Conservation (phyloP, 2,888 invertebrate genomes). For the Melipona beecheii region DNA sequence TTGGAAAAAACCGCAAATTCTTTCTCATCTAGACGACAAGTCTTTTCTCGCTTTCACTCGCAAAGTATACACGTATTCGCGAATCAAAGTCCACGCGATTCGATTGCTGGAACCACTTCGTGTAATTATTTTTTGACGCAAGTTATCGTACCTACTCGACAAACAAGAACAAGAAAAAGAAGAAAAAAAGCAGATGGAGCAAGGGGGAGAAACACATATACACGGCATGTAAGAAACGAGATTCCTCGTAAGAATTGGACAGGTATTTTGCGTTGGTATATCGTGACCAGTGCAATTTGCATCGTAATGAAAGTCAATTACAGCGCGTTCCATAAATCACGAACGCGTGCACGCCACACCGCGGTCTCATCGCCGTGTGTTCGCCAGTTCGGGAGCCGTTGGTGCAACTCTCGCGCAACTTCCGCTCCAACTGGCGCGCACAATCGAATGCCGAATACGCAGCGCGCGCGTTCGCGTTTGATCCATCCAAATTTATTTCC, state of each 20-base stretch:
- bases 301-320: conserved; percentile 71
- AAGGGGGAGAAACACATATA: too few relatives aligned
- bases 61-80: background rate
- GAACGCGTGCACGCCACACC: conserved; percentile 63
- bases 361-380: background rate
- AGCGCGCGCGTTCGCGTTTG: background rate
- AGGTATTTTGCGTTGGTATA: conserved; percentile 53
- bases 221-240: conserved; percentile 1
- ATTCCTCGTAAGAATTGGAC: conserved; percentile 52
- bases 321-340: conserved; percentile 65
- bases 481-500: conserved; percentile 48
- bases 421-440: conserved; percentile 39
- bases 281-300: conserved; percentile 69
- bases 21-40: background rate
- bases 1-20: too few relatives aligned
- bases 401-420: conserved; percentile 16
- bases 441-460: conserved; percentile 21
- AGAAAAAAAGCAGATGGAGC: background rate
- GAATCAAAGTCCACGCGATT: background rate
- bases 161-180: background rate
- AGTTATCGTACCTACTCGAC: conserved; percentile 26
- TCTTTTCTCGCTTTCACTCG: background rate
- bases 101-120: background rate
- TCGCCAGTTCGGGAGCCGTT: conserved; percentile 19
- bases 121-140: background rate